Conservation (phyloP, 2,888 invertebrate genomes). For the Ormyrus labotus region DNA sequence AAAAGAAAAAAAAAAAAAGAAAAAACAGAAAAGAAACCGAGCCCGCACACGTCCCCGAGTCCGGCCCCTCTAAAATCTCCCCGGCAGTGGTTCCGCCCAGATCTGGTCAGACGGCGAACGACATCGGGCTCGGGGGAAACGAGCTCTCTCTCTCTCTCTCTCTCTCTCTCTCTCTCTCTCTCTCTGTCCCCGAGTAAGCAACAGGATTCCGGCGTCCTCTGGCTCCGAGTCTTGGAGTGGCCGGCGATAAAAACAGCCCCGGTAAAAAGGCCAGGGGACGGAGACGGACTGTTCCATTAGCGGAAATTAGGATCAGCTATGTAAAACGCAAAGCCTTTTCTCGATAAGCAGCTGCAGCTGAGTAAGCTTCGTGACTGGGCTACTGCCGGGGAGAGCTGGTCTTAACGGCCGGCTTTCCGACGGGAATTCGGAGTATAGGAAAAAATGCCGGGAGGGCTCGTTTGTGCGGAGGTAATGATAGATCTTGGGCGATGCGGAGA, state of each 20-base stretch:
- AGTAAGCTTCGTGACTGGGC: slow-evolving; percentile 19
- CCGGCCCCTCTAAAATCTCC: slow-evolving; percentile 4
- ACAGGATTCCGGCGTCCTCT: not conserved
- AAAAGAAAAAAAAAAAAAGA: not conserved
- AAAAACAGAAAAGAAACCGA: not conserved
- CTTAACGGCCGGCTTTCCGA: not conserved
- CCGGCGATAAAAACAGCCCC: not conserved
- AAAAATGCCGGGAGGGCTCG: no score
- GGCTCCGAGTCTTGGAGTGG: no score
- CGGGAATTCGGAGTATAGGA: no score
- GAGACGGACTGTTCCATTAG: slow-evolving; percentile 51
- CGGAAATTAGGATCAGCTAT: slow-evolving; percentile 54
- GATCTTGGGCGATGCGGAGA: no score
- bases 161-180: no score
- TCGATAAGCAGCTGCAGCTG: slow-evolving; percentile 28
- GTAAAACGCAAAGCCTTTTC: slow-evolving; percentile 51
- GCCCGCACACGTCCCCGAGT: slow-evolving; percentile 3
- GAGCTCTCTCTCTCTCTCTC: not conserved
- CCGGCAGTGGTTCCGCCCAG: slow-evolving; percentile 70
- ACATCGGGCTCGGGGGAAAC: slow-evolving; percentile 53
- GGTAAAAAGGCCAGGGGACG: slow-evolving; percentile 7
- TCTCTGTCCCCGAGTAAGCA: slow-evolving; percentile 55
- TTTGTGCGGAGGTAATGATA: no score
- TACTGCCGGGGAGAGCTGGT: no score
- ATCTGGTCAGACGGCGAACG: slow-evolving; percentile 65